Base-by-base conservation (phyloP, 2,113 vertebrate genomes). In the Callipepla californica region DNA sequence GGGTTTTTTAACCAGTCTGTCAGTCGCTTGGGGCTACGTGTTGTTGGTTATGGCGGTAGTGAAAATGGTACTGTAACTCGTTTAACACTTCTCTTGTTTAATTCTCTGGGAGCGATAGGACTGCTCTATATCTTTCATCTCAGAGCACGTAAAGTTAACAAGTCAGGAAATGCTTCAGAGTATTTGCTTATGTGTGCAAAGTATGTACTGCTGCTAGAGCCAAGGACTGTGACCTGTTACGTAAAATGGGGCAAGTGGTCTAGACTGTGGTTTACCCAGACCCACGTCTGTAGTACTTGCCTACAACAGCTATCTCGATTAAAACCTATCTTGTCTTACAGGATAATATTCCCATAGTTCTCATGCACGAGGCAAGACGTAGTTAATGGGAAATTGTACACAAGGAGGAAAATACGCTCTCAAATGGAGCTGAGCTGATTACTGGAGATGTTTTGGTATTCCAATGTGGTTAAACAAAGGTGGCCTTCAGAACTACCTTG, bases 41-140 rank as follows among this genome's bases (percentile, higher is more conserved):
- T 50, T 96, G 78, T 92, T 95, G 91, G 80, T 83, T 78, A 80
- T 87, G 88, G 69, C 65, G n/a, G 80, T 94, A 90, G 69, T 93
- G 94, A 87, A 91, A 94, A 93, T 58, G 61, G 22, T 86, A 2
- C 11, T 32, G 45, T 84, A 77, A 91, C 61, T 2, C 3, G 85
- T 85, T 70, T 95, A 94, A 83, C 0, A 0, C 72, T 86, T 94
- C 72, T 89, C 58, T 91, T 89, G 68, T 78, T 81, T 61, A 68
- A 75, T 91, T 92, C 62, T 38, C 23, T 85, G 36, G 58, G 5
- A 61, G 44, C 23, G 76, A 73, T 80, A 90, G 65, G 61, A 28
- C 72, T 92, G 67, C 30, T 4, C 34, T 45, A 0, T 67, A 57
- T 88, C 90, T 93, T 95, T 95, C 81, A 57, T 89, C 81, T 90